Base-by-base conservation (phyloP, 2,113 vertebrate genomes). In the Nothobranchius kuhntae region DNA sequence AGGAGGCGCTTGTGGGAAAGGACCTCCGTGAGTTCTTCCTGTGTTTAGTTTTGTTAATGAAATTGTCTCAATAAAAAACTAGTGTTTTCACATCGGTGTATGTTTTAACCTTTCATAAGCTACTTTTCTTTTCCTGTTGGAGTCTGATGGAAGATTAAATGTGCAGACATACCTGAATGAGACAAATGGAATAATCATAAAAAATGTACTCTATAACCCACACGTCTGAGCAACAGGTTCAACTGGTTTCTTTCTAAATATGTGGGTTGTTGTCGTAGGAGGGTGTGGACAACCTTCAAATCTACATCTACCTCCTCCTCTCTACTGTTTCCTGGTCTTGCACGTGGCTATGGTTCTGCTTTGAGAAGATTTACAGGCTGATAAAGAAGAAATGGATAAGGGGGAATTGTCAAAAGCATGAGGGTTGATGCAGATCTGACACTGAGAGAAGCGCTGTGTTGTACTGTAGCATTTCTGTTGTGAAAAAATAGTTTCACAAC, bases 171-270 rank as follows among this genome's bases (percentile, higher is more conserved):
- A 55, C 10, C 35, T 38, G 48, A 10, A 59, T 40, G 63, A 59
- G 45, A 47, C 53, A 47, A 60, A 38, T 21, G 61, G 14, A 58
- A 64, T 70, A 48, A 53, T 36, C 9, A 48, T 50, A 24, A 11
- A 11, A 54, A 47, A 17, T 6, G 1, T 3, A 11, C 53, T 35
- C 57, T 77, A 30, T 46, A 17, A 78, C 57, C 52, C 42, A 48
- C n/a, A 68, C 53, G 62, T 65, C 38, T 71, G 17, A 85, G 71
- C 63, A 78, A 64, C 63, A 26, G 75, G 78, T 83, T 65, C 57
- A 73, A 83, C 81, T 74, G 61, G 83, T 88, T 89, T 88, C 54
- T 56, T 61, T 45, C 52, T 59, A 73, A 81, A 80, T 83, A 71
- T 58, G 44, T 57, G 7, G 38, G 17, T 36, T 73, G 71, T 78